Evolutionary conservation across 1,140 invertebrate species (phyloP).

Genomic region (Orchestia grillus): DNA sequence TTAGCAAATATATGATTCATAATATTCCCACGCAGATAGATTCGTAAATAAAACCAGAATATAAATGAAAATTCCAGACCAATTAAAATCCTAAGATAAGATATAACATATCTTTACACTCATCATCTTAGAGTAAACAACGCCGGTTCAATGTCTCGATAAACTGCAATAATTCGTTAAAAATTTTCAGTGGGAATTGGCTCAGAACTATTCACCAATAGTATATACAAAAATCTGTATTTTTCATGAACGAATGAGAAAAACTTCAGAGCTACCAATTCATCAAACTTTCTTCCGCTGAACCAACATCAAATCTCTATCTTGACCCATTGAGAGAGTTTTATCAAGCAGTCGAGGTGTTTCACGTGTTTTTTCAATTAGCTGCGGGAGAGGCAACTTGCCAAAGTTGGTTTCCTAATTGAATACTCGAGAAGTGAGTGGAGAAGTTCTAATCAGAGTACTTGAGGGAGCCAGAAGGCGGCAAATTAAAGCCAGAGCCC

Average conservation of each 20-base stretch:
- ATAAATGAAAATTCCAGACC: too few species aligned
- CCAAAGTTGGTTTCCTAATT: constrained; percentile 55
- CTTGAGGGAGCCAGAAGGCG: constrained; percentile 55
- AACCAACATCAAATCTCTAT: constrained; percentile 24
- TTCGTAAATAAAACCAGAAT: too few species aligned
- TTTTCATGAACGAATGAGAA: not conserved
- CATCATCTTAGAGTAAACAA: not conserved
- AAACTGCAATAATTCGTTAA: not conserved
- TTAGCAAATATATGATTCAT: too few species aligned
- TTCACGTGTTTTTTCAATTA: constrained; percentile 53
- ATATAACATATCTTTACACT: not conserved
- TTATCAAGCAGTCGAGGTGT: constrained; percentile 34
- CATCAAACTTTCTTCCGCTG: not conserved
- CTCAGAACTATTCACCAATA: not conserved
- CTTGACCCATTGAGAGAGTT: constrained; percentile 32
- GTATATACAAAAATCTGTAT: not conserved
- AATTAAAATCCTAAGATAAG: too few species aligned
- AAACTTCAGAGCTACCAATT: not conserved
- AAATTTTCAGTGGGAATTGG: not conserved
- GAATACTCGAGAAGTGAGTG: constrained; percentile 56
- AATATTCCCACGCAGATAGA: too few species aligned
- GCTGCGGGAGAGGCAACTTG: constrained; percentile 51
- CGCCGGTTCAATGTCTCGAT: not conserved
- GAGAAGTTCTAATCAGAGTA: constrained; percentile 52
- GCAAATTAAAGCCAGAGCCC: constrained; percentile 10